These are phyloP conservation scores for Tachysurus vachellii DNA, from an alignment of 2,113 vertebrate genomes.

Conservation along the genomic window DNA sequence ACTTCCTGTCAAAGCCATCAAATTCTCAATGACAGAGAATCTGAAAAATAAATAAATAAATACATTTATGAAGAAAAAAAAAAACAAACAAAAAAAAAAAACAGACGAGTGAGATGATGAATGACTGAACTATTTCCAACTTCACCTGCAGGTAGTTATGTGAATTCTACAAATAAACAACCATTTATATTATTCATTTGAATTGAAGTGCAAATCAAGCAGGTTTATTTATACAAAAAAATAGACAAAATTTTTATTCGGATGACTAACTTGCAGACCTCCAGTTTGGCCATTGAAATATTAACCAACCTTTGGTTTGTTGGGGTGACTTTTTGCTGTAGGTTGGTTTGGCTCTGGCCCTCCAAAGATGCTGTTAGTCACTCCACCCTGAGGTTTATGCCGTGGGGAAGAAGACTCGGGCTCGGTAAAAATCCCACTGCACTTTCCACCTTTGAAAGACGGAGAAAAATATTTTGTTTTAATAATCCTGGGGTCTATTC, in stretches of 20 bases:
- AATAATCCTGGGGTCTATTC: not conserved
- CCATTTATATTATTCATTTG: not conserved
- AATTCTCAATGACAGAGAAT: no score
- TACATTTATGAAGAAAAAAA: no score
- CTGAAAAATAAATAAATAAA: no score
- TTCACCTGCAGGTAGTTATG: not conserved
- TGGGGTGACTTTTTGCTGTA: constrained; percentile 77
- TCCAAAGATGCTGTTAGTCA: constrained; percentile 79
- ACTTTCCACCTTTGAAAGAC: constrained; percentile 71
- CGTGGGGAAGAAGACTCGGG: constrained; percentile 68
- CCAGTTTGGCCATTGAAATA: not conserved
- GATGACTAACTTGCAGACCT: not conserved
- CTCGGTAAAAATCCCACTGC: constrained; percentile 87
- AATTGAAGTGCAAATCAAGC: not conserved
- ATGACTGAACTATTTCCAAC: not conserved
- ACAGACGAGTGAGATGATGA: no score
- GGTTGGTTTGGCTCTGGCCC: constrained; percentile 34
- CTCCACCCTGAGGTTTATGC: constrained; percentile 77
- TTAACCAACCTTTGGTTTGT: constrained; percentile 89
- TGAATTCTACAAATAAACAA: not conserved
- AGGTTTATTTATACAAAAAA: not conserved
- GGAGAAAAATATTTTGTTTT: not conserved
- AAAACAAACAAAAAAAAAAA: no score
- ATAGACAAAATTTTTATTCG: no score
- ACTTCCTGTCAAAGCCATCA: no score